Evolutionary conservation across 1,140 invertebrate species (phyloP), one percentile per base, ranked within the genome.

Genomic region (Philotrypesis tridentata): DNA sequence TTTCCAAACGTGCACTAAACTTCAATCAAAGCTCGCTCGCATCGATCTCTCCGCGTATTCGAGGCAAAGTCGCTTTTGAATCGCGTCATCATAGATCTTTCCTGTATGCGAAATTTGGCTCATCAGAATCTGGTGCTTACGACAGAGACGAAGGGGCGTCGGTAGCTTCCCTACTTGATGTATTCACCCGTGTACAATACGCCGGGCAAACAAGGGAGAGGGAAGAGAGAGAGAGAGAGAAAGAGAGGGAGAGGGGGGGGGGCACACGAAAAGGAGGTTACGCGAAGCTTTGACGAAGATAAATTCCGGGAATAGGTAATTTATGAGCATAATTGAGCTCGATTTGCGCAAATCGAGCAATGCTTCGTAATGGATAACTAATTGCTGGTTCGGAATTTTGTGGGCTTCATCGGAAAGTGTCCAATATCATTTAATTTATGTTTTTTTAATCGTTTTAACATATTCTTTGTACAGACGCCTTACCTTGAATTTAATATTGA

Each of bases 271-370:
- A n/a, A n/a, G n/a, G n/a, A n/a, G n/a, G n/a, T n/a, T n/a, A n/a
- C n/a, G n/a, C n/a, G n/a, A n/a, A n/a, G 31, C 14, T 63, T 76
- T 76, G 86, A 87, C 80, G 84, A 87, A 87, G 86, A 87, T 85
- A 82, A 86, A 87, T 87, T 84, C 77, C 37, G 14, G 17, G 11
- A 83, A 85, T 77, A 75, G 83, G 80, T 85, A 85, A 86, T 87
- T 87, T 84, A 85, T 87, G 86, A 86, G 82, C 65, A 77, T 87
- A 86, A 87, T 87, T 83, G 85, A 87, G 79, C 82, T 71, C 61
- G 76, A 8, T 27, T 63, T 27, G 23, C 68, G 70, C 31, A 61
- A 61, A 8, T 37, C n/a, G 55, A 63, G 79, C 61, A 76, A 73
- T 80, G 83, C 85, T 85, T 84, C 82, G 78, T 85, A 87, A 87